Percentiles rank a stretch among this genome's conserved stretches.
phyloP scores from a whole-genome alignment of 2,888 invertebrate genomes.

The Drosophila setosimentum region DNA sequence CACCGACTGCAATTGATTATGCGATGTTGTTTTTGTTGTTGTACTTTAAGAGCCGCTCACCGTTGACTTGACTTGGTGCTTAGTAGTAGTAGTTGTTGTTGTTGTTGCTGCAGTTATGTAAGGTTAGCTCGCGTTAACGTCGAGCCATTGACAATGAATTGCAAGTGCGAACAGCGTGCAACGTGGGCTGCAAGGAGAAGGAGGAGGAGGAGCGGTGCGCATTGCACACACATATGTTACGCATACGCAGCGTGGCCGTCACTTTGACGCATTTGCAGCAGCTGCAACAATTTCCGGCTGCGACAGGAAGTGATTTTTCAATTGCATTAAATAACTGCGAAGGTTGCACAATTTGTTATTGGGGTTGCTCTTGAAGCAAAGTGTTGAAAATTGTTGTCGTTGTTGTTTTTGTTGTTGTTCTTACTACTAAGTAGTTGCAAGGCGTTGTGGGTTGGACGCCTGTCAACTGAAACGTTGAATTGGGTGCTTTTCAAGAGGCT shows the following conservation, averaged over 20 bases:
- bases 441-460: slow-evolving; percentile 8
- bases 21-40: slow-evolving; percentile 40
- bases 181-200: slow-evolving; percentile 31
- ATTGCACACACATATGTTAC: slow-evolving; percentile 48
- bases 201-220: slow-evolving; percentile 2
- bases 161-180: slow-evolving; percentile 51
- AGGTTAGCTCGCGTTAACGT: slow-evolving; percentile 59
- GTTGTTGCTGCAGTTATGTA: slow-evolving; percentile 61
- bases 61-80: slow-evolving; percentile 31
- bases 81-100: slow-evolving; percentile 12
- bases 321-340: slow-evolving; percentile 35
- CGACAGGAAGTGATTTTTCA: slow-evolving; percentile 64
- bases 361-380: slow-evolving; percentile 10
- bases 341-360: slow-evolving; percentile 38
- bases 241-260: slow-evolving; percentile 67
- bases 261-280: slow-evolving; percentile 40
- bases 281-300: slow-evolving; percentile 63
- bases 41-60: slow-evolving; percentile 48
- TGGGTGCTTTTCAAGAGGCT: slow-evolving; percentile 5
- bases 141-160: slow-evolving; percentile 77
- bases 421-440: slow-evolving; percentile 4
- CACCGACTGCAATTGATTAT: slow-evolving; percentile 65
- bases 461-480: slow-evolving; percentile 32
- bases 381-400: slow-evolving; percentile 1
- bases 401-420: background rate